Evolutionary conservation across 2,113 vertebrate genomes (phyloP).

Genomic region (Misgurnus mizolepis): DNA sequence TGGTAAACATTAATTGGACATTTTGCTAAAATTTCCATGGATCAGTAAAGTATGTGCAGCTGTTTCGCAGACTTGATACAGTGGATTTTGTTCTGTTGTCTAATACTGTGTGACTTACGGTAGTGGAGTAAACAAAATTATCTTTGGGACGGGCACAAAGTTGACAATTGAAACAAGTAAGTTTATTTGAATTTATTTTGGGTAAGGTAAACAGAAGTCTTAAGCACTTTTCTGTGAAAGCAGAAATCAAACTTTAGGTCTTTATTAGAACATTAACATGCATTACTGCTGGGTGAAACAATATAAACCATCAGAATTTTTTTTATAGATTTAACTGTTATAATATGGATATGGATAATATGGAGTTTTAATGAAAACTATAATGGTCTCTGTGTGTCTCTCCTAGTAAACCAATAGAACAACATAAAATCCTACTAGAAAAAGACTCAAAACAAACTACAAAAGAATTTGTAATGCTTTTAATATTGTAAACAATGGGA

Average conservation of each 20-base stretch:
- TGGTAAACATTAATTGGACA: neutral
- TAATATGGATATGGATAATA: no score
- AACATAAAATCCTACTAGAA: no score
- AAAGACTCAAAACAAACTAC: no score
- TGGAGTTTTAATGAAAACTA: no score
- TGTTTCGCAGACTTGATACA: neutral
- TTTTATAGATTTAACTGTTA: no score
- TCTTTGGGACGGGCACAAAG: conserved; percentile 48
- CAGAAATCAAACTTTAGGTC: neutral
- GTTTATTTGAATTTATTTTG: neutral
- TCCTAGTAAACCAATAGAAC: no score
- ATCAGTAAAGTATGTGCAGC: neutral
- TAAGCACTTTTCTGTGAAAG: no score
- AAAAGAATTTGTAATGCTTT: no score
- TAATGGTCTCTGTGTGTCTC: no score
- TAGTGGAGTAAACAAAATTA: conserved; percentile 4
- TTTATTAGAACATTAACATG: neutral
- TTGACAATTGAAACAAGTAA: conserved; percentile 55
- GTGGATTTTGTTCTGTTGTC: conserved; percentile 31
- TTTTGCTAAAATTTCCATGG: neutral
- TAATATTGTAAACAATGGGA: no score
- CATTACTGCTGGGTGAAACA: neutral
- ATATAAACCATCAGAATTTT: no score
- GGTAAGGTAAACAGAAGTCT: no score
- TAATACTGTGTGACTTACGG: conserved; percentile 51